Base-by-base conservation (phyloP, 2,797 vertebrate genomes). In the Pseudochirops cupreus region DNA sequence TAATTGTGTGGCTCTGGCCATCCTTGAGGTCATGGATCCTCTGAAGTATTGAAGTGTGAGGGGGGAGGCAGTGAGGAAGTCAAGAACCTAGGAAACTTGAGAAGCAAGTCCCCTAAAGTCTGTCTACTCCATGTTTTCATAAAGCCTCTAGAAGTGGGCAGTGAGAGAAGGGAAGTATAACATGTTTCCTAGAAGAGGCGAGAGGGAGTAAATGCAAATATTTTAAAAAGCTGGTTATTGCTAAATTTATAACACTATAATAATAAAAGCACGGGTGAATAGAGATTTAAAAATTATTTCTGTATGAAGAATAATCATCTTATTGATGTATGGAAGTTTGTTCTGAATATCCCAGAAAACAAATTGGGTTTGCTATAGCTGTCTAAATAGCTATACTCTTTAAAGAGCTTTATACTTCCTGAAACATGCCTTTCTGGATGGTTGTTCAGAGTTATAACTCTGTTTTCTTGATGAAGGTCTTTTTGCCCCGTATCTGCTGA, bases 401-500 rank as follows among this genome's bases (percentile, higher is more conserved):
- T 54, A 54, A 54, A 54, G 53, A 54, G 57, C 33, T 55, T 33
- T 28, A n/a, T 59, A n/a, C 28, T 33, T 96, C 92, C 18, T 52
- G 74, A 93, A 90, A 5, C 14, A 54, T n/a, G 90, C 18, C 56
- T 82, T 53, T 92, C 56, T 93, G 54, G 82, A 95, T 53, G 89
- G 50, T 26, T 98, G 87, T 92, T 97, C 97, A 90, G n/a, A 97
- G 90, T 46, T 53, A 46, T 50, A 9, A 93, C 56, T 33, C 92
- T 96, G 93, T 97, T 93, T 97, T 97, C 92, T 93, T 97, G 54
- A 50, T 95, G 94, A 97, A 95, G 91, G 93, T 94, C 93, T 92
- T 93, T 97, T 95, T 96, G 94, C 97, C 97, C 96, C 46, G 5
- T 94, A 97, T 50, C 96, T 97, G 59, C 92, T 92, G 96, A 96